Evolutionary conservation across 1,140 invertebrate genomes (phyloP).

Genomic region (Drosophila athabasca): DNA sequence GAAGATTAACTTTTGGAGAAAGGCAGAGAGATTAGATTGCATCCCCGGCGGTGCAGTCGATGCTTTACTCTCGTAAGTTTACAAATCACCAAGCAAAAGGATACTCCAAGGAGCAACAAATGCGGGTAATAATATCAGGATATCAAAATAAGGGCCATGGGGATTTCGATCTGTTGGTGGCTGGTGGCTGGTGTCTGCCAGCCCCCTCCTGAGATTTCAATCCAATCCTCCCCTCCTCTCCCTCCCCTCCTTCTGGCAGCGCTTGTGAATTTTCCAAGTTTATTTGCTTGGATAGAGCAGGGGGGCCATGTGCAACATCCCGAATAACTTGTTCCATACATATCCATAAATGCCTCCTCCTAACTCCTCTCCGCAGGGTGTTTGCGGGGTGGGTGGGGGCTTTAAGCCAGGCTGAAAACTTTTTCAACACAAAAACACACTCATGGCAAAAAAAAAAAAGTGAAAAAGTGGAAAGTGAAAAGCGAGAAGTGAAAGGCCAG

Average conservation of each 20-base stretch:
- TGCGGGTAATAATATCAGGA: conserved; percentile 41
- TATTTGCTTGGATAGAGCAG: conserved; percentile 50
- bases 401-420: conserved; percentile 69
- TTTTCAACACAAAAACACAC: conserved; percentile 45
- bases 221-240: conserved; percentile 15
- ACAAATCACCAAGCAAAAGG: conserved; percentile 37
- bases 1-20: conserved; percentile 23
- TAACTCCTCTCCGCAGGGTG: not conserved
- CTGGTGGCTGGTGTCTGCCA: too few relatives aligned
- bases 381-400: not conserved
- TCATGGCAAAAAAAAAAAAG: too few relatives aligned
- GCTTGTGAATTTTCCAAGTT: conserved; percentile 68
- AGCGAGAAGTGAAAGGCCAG: conserved; percentile 4
- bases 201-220: conserved; percentile 25
- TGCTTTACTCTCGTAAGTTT: too few relatives aligned
- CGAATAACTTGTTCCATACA: conserved; percentile 29
- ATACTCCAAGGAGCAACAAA: conserved; percentile 52
- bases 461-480: conserved; percentile 39
- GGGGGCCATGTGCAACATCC: conserved; percentile 2
- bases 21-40: conserved; percentile 39
- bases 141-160: conserved; percentile 15
- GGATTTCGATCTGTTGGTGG: conserved; percentile 27
- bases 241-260: conserved; percentile 25
- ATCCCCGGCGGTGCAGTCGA: too few relatives aligned
- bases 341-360: conserved; percentile 56